A percentile compares a stretch with the other conserved stretches of the same genome.
phyloP scores from a whole-genome alignment of 2,113 vertebrate genomes.

The Corythornis vintsioides region DNA sequence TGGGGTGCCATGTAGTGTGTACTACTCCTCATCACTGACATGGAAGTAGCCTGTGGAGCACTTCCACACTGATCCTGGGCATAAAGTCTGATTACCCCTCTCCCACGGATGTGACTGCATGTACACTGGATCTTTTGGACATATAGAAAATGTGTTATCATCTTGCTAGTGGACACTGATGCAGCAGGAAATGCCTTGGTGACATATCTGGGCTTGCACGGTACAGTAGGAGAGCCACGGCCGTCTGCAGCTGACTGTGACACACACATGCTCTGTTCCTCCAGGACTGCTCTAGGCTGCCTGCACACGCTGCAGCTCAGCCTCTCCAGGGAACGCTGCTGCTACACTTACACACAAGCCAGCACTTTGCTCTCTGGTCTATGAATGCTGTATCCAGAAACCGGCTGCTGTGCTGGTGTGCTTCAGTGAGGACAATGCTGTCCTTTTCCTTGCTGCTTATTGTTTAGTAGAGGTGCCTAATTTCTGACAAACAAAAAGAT shows the following conservation, averaged over 20 bases:
- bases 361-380: slow-evolving; percentile 25
- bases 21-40: background rate
- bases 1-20: rapidly evolving
- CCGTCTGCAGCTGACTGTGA: background rate
- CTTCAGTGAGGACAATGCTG: slow-evolving; percentile 15
- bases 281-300: background rate
- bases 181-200: slow-evolving; percentile 10
- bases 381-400: slow-evolving; percentile 13
- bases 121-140: background rate
- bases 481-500: slow-evolving; percentile 38
- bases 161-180: background rate
- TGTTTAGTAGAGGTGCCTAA: slow-evolving; percentile 21
- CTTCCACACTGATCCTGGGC: background rate
- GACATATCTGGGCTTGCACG: background rate
- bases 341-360: background rate
- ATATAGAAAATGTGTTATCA: background rate
- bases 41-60: rapidly evolving
- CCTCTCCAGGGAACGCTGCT: background rate
- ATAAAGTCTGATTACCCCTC: background rate
- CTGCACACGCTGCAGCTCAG: slow-evolving; percentile 8
- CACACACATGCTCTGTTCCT: background rate
- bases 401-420: background rate
- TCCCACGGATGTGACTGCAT: background rate
- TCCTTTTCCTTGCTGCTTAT: slow-evolving; percentile 2
- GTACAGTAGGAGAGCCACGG: background rate